Conservation (phyloP, 1,140 invertebrate species). For the Dinothrombium tinctorium region DNA sequence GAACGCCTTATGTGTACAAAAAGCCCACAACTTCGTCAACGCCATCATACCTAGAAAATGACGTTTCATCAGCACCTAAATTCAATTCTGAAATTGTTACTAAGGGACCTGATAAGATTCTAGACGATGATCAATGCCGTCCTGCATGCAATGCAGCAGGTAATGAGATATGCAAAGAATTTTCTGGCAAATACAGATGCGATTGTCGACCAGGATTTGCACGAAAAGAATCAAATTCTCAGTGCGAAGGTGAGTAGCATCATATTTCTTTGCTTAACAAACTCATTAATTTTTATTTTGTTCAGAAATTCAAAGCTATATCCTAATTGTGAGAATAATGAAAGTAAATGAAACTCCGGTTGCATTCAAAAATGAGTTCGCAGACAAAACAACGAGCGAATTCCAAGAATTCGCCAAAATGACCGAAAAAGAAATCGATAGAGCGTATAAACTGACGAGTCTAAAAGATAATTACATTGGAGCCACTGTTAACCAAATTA, state of each 20-base stretch:
- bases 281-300: conserved; percentile 14
- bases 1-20: conserved; percentile 4
- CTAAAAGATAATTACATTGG: conserved; percentile 53
- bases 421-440: conserved; percentile 47
- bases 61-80: not conserved
- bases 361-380: conserved; percentile 23
- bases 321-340: conserved; percentile 39
- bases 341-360: conserved; percentile 34
- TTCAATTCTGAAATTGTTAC: conserved; percentile 6
- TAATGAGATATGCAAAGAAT: conserved; percentile 50
- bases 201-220: conserved; percentile 57
- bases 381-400: conserved; percentile 14
- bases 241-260: conserved; percentile 51
- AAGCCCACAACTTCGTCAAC: conserved; percentile 6
- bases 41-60: not conserved
- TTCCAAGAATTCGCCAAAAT: conserved; percentile 29
- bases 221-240: conserved; percentile 54
- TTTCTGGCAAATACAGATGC: conserved; percentile 32
- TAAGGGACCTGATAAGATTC: not conserved
- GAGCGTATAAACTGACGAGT: conserved; percentile 61
- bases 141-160: conserved; percentile 46
- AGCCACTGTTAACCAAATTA: conserved; percentile 39
- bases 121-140: conserved; percentile 15
- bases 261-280: not conserved
- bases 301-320: conserved; percentile 62